Conservation (phyloP, 2,797 vertebrate genomes). For the Emys orbicularis region DNA sequence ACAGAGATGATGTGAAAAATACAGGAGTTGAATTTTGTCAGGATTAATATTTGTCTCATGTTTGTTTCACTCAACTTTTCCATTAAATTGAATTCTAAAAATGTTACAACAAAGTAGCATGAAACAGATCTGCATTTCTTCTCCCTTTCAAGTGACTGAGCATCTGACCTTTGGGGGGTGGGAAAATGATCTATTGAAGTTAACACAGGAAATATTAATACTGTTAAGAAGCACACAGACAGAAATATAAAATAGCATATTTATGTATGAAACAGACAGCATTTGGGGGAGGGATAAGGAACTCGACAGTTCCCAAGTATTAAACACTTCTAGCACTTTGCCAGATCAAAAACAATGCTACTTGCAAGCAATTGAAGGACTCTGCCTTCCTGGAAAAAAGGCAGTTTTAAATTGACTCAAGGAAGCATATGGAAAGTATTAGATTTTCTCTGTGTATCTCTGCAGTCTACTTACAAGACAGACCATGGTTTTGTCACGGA, state of each 20-base stretch:
- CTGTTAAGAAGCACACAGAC: not conserved
- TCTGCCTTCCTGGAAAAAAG: not conserved
- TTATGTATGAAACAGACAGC: fast-evolving
- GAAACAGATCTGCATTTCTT: not conserved
- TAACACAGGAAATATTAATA: not conserved
- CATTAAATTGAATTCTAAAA: not conserved
- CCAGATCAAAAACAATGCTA: not conserved
- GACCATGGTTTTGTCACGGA: too few relatives aligned
- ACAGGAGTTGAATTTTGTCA: not conserved
- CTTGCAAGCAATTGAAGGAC: not conserved
- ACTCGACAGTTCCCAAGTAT: not conserved
- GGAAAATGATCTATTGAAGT: not conserved
- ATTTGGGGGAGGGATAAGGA: not conserved
- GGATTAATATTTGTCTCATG: not conserved
- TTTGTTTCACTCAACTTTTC: not conserved
- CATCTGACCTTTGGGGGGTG: not conserved
- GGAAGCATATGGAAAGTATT: not conserved
- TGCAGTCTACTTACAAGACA: not conserved
- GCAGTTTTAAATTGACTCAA: not conserved
- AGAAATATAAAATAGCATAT: not conserved
- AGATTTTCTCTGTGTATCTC: not conserved
- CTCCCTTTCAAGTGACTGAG: not conserved
- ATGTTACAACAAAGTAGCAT: not conserved
- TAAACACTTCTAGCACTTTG: not conserved
- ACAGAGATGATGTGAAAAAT: not conserved